These are phyloP conservation scores for Ichneumoninae sp. DNA, from an alignment of 2,888 invertebrate genomes.

Conservation along the genomic window DNA sequence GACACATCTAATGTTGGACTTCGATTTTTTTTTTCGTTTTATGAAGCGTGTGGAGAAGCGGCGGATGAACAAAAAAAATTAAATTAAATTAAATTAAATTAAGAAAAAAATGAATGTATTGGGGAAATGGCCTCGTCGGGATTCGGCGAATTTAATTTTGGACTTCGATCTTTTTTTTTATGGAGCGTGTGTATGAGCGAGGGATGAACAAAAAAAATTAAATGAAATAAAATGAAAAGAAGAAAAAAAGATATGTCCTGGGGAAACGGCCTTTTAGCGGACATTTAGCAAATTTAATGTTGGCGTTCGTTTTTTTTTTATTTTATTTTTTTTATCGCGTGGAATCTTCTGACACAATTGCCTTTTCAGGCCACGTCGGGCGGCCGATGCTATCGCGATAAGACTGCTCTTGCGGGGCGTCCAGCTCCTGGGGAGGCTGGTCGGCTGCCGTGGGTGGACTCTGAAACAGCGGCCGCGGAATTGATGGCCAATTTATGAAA, in stretches of 20 bases:
- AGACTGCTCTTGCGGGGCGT: background rate
- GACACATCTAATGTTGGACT: too few relatives aligned
- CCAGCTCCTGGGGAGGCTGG: background rate
- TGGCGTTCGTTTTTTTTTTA: background rate
- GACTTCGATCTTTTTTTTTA: background rate
- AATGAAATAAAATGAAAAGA: too few relatives aligned
- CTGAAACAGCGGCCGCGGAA: constrained; percentile 68
- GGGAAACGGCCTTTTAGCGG: background rate
- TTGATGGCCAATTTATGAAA: constrained; percentile 74
- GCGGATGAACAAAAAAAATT: background rate
- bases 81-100: background rate
- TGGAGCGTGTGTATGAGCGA: constrained; percentile 17
- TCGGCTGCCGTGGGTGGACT: constrained; percentile 47
- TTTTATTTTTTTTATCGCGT: background rate
- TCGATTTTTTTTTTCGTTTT: too few relatives aligned
- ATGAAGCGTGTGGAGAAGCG: too few relatives aligned
- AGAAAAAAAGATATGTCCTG: background rate
- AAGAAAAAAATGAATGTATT: too few relatives aligned
- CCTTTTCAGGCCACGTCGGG: background rate
- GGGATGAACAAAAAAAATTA: background rate
- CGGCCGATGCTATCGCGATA: background rate
- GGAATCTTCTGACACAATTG: background rate
- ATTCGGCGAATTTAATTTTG: too few relatives aligned
- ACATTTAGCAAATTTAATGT: background rate
- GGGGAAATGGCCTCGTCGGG: too few relatives aligned